phyloP scores from a whole-genome alignment of 2,888 invertebrate genomes.

The Palloptera scutellata region DNA sequence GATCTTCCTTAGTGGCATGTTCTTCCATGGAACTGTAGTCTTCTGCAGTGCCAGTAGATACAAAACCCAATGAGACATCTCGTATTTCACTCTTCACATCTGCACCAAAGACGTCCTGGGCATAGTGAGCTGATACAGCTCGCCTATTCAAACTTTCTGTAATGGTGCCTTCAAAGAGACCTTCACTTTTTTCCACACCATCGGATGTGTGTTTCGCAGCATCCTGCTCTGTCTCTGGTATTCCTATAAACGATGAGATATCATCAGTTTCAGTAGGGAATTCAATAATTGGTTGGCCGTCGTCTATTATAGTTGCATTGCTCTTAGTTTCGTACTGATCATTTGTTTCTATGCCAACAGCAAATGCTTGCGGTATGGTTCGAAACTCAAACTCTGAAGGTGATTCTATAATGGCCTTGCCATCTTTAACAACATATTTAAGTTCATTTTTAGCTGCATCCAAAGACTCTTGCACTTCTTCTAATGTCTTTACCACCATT shows the following conservation, averaged over 20 bases:
- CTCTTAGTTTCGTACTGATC: conserved; percentile 1
- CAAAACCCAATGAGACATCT: conserved; percentile 54
- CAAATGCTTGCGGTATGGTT: conserved; percentile 64
- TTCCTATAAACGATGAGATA: conserved; percentile 56
- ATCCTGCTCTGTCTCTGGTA: conserved; percentile 45
- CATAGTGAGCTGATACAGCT: conserved; percentile 50
- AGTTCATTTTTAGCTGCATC: conserved; percentile 76
- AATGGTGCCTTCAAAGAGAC: conserved; percentile 44
- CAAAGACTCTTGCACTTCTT: conserved; percentile 76
- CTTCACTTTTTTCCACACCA: conserved; percentile 34
- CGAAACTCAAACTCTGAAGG: conserved; percentile 79
- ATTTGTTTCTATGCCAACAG: conserved; percentile 14
- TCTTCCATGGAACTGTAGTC: conserved; percentile 54
- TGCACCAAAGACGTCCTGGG: conserved; percentile 42
- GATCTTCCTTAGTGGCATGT: conserved; percentile 52
- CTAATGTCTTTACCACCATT: conserved; percentile 71
- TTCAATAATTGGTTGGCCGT: background rate
- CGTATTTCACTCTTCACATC: conserved; percentile 40
- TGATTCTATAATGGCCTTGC: conserved; percentile 75
- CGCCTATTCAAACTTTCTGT: conserved; percentile 50
- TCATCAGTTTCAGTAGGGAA: conserved; percentile 41
- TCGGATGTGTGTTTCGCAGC: conserved; percentile 22
- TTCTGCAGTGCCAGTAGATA: conserved; percentile 56
- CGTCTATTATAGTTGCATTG: conserved; percentile 21
- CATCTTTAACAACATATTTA: conserved; percentile 69